Conservation (phyloP, 2,797 vertebrate species). For the Sorex maritimensis region DNA sequence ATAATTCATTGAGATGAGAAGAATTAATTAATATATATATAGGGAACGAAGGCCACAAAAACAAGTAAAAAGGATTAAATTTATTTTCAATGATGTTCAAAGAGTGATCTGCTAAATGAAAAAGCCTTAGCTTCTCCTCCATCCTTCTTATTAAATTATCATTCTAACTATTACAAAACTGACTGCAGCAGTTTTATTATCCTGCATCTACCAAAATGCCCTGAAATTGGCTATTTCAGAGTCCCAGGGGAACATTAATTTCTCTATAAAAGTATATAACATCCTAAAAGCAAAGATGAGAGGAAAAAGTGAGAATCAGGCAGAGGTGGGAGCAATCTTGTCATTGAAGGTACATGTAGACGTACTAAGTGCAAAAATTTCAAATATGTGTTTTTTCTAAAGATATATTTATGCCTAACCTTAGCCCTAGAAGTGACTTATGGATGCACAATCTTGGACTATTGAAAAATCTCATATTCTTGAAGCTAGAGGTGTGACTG, state of each 20-base stretch:
- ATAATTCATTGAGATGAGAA: not conserved
- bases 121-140: not conserved
- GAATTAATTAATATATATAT: not conserved
- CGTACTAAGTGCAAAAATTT: not conserved
- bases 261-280: not conserved
- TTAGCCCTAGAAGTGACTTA: not conserved
- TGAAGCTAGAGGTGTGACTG: too few relatives aligned
- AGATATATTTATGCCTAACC: not conserved
- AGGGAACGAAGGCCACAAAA: not conserved
- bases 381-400: too few relatives aligned
- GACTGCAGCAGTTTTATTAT: not conserved
- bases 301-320: not conserved
- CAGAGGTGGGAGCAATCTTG: not conserved
- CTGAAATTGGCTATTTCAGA: not conserved
- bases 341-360: not conserved
- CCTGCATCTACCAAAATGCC: not conserved
- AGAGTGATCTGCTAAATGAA: not conserved
- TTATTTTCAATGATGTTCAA: not conserved
- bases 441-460: not conserved
- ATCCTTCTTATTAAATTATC: not conserved
- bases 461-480: not conserved
- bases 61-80: not conserved
- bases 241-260: not conserved
- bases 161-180: not conserved
- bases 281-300: not conserved